Evolutionary conservation across 2,888 invertebrate species (phyloP).

Genomic region (Autographa pulchrina): DNA sequence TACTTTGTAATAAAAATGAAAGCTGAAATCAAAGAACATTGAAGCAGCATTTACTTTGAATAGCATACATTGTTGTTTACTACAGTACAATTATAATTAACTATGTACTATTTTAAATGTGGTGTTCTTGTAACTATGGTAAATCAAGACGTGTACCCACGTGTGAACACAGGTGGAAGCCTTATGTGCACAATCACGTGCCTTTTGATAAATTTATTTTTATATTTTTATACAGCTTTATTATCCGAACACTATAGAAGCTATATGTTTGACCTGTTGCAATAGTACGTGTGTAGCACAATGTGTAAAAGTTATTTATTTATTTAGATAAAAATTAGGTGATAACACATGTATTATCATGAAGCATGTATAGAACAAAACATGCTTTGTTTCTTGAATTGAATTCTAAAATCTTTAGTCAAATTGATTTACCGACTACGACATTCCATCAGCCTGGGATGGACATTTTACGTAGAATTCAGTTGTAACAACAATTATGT

Average conservation of each 20-base stretch:
- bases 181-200: conserved; percentile 62
- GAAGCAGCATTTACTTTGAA: not conserved
- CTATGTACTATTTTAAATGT: not conserved
- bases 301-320: too few species aligned
- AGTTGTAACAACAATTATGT: not conserved
- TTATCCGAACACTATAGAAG: not conserved
- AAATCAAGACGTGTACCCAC: conserved; percentile 48
- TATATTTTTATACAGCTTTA: not conserved
- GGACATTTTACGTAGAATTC: not conserved
- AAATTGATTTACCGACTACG: not conserved
- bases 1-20: not conserved
- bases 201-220: conserved; percentile 16
- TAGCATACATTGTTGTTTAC: not conserved
- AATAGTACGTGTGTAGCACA: not conserved
- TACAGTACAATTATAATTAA: not conserved
- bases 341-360: too few species aligned
- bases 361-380: too few species aligned
- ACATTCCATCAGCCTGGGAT: not conserved
- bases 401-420: not conserved
- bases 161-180: conserved; percentile 60
- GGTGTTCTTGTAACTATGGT: conserved; percentile 14
- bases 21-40: not conserved
- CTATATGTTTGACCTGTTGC: not conserved
- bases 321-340: too few species aligned
- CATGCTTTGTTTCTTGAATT: too few species aligned